Evolutionary conservation across 2,113 vertebrate species (phyloP).

Genomic region (Lepus europaeus): DNA sequence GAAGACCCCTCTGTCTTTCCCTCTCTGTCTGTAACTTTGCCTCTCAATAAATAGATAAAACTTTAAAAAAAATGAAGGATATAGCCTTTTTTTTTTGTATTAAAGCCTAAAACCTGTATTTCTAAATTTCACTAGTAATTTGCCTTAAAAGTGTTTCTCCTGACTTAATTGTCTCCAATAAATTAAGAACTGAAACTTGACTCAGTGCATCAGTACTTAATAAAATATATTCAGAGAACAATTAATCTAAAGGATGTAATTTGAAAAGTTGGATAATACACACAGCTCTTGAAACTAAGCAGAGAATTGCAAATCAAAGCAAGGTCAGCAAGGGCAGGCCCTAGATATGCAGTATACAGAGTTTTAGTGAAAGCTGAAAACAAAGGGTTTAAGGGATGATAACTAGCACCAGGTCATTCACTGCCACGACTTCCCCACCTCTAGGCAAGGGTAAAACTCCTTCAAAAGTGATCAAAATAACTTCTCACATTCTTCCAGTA

Average conservation of each 20-base stretch:
- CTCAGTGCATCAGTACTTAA: conserved; percentile 7
- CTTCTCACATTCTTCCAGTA: background rate
- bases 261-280: conserved; percentile 27
- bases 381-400: background rate
- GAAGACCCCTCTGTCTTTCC: too few relatives aligned
- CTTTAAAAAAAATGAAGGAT: background rate
- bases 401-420: background rate
- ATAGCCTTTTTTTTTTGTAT: background rate
- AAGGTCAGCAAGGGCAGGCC: background rate
- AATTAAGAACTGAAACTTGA: conserved; percentile 30
- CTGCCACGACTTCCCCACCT: background rate
- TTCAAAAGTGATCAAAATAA: background rate
- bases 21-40: too few relatives aligned
- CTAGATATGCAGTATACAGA: background rate
- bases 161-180: background rate
- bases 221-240: background rate
- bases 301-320: background rate
- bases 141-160: conserved; percentile 36
- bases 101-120: background rate
- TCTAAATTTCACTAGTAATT: conserved; percentile 41
- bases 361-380: background rate
- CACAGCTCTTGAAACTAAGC: conserved; percentile 37
- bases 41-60: background rate
- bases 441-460: conserved; percentile 13
- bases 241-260: conserved; percentile 20